Conservation (phyloP, 2,888 invertebrate genomes). For the Perizoma affinitatum region DNA sequence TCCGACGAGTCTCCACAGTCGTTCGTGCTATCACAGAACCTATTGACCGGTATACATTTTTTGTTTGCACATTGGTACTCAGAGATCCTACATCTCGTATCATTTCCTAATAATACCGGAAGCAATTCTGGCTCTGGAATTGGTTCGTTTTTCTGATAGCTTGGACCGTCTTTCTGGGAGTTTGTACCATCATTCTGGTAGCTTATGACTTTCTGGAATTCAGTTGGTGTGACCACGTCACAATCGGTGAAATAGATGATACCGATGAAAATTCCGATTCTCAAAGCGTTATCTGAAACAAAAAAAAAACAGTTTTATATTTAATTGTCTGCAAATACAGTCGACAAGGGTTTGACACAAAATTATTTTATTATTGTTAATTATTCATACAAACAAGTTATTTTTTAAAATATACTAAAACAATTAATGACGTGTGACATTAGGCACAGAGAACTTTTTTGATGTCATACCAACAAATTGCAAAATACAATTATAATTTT, state of each 20-base stretch:
- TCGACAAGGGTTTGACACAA: too few relatives aligned
- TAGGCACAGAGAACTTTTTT: too few relatives aligned
- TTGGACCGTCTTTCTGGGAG: conserved; percentile 49
- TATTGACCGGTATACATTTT: conserved; percentile 87
- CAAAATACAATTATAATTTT: too few relatives aligned
- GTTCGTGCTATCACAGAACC: conserved; percentile 91
- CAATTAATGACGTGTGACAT: too few relatives aligned
- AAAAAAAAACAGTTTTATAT: conserved; percentile 32
- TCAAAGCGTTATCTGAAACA: conserved; percentile 67
- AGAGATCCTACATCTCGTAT: conserved; percentile 85
- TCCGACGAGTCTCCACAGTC: conserved; percentile 93
- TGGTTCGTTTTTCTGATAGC: conserved; percentile 58
- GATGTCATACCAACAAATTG: too few relatives aligned
- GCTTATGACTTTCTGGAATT: conserved; percentile 7
- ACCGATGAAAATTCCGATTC: conserved; percentile 56
- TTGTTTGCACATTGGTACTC: conserved; percentile 88
- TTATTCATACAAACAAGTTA: too few relatives aligned
- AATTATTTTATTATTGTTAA: too few relatives aligned
- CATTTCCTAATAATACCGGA: conserved; percentile 73
- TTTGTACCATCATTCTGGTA: conserved; percentile 39
- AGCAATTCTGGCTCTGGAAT: conserved; percentile 71
- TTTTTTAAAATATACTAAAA: too few relatives aligned
- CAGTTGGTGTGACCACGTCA: conserved; percentile 56
- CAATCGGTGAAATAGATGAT: conserved; percentile 64
- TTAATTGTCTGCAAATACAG: neutral